phyloP scores from a whole-genome alignment of 2,113 vertebrate genomes.

The Beaufortia kweichowensis region DNA sequence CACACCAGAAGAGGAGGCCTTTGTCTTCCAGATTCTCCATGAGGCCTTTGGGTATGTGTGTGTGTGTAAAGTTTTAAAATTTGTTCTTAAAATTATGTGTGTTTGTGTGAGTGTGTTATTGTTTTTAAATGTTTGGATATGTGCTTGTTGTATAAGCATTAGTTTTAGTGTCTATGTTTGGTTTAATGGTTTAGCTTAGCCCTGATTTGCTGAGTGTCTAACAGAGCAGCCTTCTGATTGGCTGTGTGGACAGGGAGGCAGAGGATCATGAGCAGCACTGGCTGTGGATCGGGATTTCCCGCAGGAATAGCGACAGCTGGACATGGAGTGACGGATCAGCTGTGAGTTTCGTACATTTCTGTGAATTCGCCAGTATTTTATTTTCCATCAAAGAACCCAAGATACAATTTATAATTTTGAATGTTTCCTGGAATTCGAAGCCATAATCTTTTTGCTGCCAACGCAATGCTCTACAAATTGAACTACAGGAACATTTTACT shows the following conservation, averaged over 20 bases:
- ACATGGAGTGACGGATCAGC: conserved; percentile 90
- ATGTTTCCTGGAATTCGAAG: too few relatives aligned
- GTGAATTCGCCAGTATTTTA: too few relatives aligned
- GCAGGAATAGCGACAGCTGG: conserved; percentile 87
- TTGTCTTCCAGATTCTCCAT: conserved; percentile 82
- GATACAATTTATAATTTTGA: too few relatives aligned
- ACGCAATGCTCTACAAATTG: too few relatives aligned
- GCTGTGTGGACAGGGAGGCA: conserved; percentile 70
- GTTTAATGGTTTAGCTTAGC: too few relatives aligned
- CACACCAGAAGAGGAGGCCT: conserved; percentile 86
- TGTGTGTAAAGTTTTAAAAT: neutral
- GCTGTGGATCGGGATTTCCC: conserved; percentile 96
- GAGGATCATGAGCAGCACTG: conserved; percentile 93
- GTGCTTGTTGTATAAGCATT: neutral
- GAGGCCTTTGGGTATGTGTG: conserved; percentile 87
- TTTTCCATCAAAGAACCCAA: too few relatives aligned
- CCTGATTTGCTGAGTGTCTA: neutral
- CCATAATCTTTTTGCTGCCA: too few relatives aligned
- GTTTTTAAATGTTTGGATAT: neutral
- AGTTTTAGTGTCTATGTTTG: too few relatives aligned
- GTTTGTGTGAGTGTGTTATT: neutral
- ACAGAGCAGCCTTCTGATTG: conserved; percentile 13
- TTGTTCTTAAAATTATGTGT: conserved; percentile 9
- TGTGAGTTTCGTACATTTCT: conserved; percentile 73
- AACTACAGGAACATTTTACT: too few relatives aligned